phyloP scores from a whole-genome alignment of 2,888 invertebrate genomes.

The Leucoptera coffeella region DNA sequence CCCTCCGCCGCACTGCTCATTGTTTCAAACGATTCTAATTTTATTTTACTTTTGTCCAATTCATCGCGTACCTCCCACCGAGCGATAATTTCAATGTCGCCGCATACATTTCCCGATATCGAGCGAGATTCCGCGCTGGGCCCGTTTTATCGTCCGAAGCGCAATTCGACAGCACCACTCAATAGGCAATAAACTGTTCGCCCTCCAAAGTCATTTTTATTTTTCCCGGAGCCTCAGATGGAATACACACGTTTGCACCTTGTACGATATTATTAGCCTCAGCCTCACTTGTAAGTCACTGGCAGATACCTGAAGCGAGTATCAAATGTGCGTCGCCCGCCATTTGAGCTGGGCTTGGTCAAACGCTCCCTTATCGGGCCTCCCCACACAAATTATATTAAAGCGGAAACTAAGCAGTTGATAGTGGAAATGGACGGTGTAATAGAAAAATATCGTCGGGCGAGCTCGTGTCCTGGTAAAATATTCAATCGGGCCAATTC shows the following conservation, averaged over 20 bases:
- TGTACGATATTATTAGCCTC: too few relatives aligned
- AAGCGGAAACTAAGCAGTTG: conserved; percentile 48
- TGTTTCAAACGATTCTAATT: conserved; percentile 44
- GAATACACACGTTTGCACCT: conserved; percentile 45
- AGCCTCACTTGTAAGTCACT: too few relatives aligned
- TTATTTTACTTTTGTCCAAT: conserved; percentile 30
- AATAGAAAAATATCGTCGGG: conserved; percentile 49
- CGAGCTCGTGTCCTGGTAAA: conserved; percentile 49
- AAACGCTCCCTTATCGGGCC: too few relatives aligned
- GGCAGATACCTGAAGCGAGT: too few relatives aligned
- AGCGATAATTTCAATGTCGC: conserved; percentile 48
- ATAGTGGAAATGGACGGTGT: conserved; percentile 46
- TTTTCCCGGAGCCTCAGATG: conserved; percentile 28
- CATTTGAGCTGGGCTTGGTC: too few relatives aligned
- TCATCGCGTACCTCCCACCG: conserved; percentile 36
- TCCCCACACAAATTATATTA: conserved; percentile 36
- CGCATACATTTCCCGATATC: conserved; percentile 40
- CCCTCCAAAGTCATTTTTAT: conserved; percentile 47
- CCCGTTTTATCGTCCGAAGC: conserved; percentile 40
- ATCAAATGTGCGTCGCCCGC: too few relatives aligned
- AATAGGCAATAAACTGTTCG: conserved; percentile 52
- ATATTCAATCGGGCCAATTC: conserved; percentile 52
- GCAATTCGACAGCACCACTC: conserved; percentile 45
- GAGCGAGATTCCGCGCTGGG: conserved; percentile 42
- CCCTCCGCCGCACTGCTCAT: conserved; percentile 35